phyloP scores from a whole-genome alignment of 2,113 vertebrate genomes.

The Centropus unirufus region DNA sequence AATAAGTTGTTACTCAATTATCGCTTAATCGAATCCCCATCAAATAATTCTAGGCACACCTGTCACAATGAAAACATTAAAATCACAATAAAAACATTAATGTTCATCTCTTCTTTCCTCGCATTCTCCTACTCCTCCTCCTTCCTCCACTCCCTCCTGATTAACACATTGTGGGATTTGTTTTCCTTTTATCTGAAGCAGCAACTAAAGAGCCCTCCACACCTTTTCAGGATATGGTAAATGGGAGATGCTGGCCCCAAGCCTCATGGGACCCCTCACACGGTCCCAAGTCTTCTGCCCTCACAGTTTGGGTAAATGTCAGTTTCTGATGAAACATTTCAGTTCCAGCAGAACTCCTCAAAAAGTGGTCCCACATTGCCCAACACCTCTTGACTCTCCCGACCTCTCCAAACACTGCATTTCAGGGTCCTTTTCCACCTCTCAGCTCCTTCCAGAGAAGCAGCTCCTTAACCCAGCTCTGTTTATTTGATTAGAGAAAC shows the following conservation, averaged over 20 bases:
- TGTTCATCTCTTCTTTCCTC: slow-evolving; percentile 24
- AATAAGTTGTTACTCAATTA: slow-evolving; percentile 40
- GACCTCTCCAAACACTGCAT: background rate
- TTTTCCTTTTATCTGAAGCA: background rate
- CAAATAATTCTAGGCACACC: background rate
- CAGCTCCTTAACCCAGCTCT: background rate
- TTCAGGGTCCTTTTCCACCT: background rate
- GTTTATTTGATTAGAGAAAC: background rate
- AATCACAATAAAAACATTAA: background rate
- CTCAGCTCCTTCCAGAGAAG: background rate
- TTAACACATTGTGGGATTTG: background rate
- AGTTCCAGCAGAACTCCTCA: background rate
- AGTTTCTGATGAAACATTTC: background rate
- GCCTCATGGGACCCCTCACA: no score
- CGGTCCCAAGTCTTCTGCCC: background rate
- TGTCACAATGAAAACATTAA: background rate
- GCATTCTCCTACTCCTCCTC: background rate
- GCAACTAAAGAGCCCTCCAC: background rate
- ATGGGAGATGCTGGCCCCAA: background rate
- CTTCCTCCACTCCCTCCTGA: background rate
- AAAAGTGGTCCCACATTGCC: background rate
- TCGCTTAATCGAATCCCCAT: background rate
- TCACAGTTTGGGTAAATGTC: background rate
- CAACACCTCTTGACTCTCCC: background rate
- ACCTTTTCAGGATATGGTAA: rapidly evolving